A percentile compares a stretch with the other conserved stretches of the same genome.
These are phyloP conservation scores for Phenganax subtilis DNA, from an alignment of 92 coral and sea anemone genomes.

Conservation along the genomic window DNA sequence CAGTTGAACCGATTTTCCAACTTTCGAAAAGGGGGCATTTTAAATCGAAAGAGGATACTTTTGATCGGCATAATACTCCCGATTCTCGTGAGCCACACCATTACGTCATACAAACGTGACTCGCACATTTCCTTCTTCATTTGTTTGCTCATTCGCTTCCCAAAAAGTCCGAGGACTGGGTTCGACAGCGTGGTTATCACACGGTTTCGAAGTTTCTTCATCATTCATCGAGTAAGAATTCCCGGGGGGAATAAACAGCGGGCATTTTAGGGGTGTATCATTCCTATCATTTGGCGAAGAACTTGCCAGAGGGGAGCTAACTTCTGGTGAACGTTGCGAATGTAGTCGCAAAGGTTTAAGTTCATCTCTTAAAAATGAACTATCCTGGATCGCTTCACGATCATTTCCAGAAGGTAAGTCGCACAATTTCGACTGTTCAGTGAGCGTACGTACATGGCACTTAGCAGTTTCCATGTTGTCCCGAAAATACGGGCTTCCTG, in stretches of 20 bases:
- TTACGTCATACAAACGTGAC: constrained; percentile 75
- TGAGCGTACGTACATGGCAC: constrained; percentile 20
- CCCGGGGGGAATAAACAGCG: constrained; percentile 4
- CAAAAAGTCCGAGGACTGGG: neutral
- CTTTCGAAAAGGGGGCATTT: too few relatives aligned
- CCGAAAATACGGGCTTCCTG: constrained; percentile 9
- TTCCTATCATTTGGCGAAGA: constrained; percentile 14
- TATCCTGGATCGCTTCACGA: constrained; percentile 33
- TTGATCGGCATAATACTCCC: too few relatives aligned
- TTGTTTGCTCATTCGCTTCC: constrained; percentile 3
- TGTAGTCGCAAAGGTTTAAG: constrained; percentile 26
- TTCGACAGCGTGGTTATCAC: constrained; percentile 13
- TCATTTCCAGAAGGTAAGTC: constrained; percentile 13
- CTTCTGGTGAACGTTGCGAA: constrained; percentile 22
- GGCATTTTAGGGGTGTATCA: constrained; percentile 7
- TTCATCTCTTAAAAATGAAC: constrained; percentile 22
- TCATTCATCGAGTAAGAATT: neutral
- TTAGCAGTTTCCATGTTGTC: constrained; percentile 3
- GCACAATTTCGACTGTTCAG: constrained; percentile 15
- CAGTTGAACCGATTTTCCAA: too few relatives aligned
- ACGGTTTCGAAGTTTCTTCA: neutral
- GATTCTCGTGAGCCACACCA: neutral
- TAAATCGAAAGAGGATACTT: too few relatives aligned
- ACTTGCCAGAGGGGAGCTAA: neutral
- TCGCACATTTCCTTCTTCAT: constrained; percentile 73